Conservation (phyloP, 2,797 vertebrate species). For the Ctenopoma kingsleyae region DNA sequence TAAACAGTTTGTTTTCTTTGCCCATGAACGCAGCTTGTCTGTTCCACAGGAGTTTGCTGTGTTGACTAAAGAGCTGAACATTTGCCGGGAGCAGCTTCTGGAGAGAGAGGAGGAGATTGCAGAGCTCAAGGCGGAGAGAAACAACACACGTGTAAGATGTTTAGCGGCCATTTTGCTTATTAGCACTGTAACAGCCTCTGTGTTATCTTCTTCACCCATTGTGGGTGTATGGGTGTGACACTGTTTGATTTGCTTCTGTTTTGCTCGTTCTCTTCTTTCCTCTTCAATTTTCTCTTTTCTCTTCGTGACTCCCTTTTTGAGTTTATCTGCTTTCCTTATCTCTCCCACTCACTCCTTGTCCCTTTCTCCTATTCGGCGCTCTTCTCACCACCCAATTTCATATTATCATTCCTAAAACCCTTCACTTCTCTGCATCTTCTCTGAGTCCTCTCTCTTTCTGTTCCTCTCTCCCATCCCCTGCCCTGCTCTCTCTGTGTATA, state of each 20-base stretch:
- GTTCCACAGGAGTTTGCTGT: constrained; percentile 91
- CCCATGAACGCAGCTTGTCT: constrained; percentile 66
- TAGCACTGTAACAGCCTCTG: constrained; percentile 66
- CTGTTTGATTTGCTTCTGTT: constrained; percentile 42
- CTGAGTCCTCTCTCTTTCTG: not conserved
- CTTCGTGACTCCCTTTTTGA: constrained; percentile 31
- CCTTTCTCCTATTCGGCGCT: constrained; percentile 15
- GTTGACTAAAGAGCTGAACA: constrained; percentile 92
- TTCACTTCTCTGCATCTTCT: constrained; percentile 22
- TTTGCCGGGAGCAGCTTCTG: constrained; percentile 93
- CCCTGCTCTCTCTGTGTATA: not conserved
- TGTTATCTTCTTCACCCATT: constrained; percentile 68
- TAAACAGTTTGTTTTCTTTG: constrained; percentile 62
- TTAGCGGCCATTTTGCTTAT: constrained; percentile 78
- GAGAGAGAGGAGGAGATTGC: constrained; percentile 93
- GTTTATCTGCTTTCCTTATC: constrained; percentile 45
- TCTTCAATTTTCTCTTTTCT: constrained; percentile 21
- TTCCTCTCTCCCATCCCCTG: not conserved
- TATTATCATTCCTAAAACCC: constrained; percentile 40
- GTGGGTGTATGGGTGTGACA: constrained; percentile 65
- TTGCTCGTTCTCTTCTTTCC: constrained; percentile 16
- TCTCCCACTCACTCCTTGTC: constrained; percentile 39
- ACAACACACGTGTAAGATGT: constrained; percentile 90
- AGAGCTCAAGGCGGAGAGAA: constrained; percentile 92
- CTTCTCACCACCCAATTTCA: constrained; percentile 22